Base-by-base conservation (phyloP, 1,140 invertebrate species). In the Rhopalosiphum maidis region DNA sequence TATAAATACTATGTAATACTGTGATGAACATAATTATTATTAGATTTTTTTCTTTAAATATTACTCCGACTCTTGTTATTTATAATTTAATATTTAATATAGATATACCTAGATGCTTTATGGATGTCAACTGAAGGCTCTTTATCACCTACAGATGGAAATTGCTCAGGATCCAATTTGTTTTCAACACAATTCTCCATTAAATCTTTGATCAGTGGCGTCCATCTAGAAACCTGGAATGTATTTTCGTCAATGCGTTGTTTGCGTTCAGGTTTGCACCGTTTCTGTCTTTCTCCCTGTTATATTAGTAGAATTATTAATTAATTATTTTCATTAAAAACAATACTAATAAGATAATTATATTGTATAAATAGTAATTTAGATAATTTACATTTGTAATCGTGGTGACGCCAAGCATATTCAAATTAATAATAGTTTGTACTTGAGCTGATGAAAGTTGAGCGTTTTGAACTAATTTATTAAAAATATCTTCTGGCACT, bases 131-230 rank as follows among this genome's bases (percentile, higher is more conserved):
- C 21, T n/a, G 60, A 18, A n/a, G 1, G 11, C 11, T 68, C 15
- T 93, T 98, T 96, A 23, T 98, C 98, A 93, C 97, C 98, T 92
- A 99, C 96, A 95, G 98, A 99, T n/a, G 99, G 99, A 95, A 99
- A 99, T 95, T 99, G 98, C 95, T 98, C 98, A 37, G 97, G 96
- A 95, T 99, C 99, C 85, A 99, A 96, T 95, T 99, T 99, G 94
- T 99, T 99, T 89, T 99, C 99, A 94, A 99, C 99, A 82, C 97
- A 97, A 95, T 99, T 99, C 96, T 99, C 99, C 97, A 99, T 99
- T 46, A 99, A 97, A 95, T 99, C 99, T 95, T 99, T 99, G 60
- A 99, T 96, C 37, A 99, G 96, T 2, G 99, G 99, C 18, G 99
- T 99, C 99, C 99, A 99, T 94, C 99, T 96, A 54, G 99, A 99